Conservation (phyloP, 2,888 invertebrate species). For the Cenopis cana region DNA sequence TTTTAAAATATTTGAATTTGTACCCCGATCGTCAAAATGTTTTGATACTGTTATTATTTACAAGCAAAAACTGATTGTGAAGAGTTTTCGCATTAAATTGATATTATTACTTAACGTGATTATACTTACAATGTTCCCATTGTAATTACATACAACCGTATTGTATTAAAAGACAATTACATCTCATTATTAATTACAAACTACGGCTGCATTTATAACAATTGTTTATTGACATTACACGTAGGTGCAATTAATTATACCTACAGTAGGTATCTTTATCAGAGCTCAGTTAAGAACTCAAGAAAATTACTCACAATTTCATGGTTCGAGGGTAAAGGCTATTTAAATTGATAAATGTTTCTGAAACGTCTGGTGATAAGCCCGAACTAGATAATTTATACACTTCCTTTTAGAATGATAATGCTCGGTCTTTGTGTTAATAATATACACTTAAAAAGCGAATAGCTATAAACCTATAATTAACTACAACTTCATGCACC, state of each 20-base stretch:
- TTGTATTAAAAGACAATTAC: neutral
- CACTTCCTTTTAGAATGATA: constrained; percentile 81
- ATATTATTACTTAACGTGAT: no score
- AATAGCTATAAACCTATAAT: constrained; percentile 83
- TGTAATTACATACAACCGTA: neutral
- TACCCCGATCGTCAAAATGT: neutral
- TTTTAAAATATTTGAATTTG: neutral
- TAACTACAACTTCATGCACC: constrained; percentile 85
- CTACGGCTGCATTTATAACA: neutral
- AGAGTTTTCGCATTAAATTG: no score
- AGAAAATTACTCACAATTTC: constrained; percentile 62
- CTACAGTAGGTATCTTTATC: constrained; percentile 20
- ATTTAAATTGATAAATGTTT: constrained; percentile 76
- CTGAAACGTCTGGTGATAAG: constrained; percentile 69
- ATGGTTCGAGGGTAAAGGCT: constrained; percentile 65
- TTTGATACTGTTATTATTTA: neutral
- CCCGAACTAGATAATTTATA: constrained; percentile 73
- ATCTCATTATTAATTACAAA: neutral
- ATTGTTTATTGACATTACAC: neutral
- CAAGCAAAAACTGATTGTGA: no score
- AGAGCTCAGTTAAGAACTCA: constrained; percentile 43
- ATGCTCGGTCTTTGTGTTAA: constrained; percentile 80
- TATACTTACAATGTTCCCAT: no score
- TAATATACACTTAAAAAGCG: constrained; percentile 79
- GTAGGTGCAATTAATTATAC: neutral